phyloP scores from a whole-genome alignment of 1,140 invertebrate genomes.

The Platyscapa corneri region DNA sequence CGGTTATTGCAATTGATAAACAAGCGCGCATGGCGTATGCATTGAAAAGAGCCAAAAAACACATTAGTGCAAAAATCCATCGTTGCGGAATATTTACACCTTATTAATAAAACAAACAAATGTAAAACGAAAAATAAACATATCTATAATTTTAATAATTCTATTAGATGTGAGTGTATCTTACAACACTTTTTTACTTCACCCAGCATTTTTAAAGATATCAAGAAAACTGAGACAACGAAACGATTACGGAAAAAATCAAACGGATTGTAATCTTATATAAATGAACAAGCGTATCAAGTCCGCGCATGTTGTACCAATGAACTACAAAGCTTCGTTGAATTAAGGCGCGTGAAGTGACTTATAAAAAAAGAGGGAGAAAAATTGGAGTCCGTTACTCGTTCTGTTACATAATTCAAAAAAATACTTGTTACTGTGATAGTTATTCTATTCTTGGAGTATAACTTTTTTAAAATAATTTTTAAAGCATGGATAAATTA shows the following conservation, averaged over 20 bases:
- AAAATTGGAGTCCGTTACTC: constrained; percentile 20
- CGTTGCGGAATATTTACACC: constrained; percentile 82
- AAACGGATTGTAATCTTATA: constrained; percentile 4
- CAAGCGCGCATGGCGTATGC: constrained; percentile 93
- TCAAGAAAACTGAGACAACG: neutral
- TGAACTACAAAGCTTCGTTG: constrained; percentile 29
- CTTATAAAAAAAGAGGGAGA: constrained; percentile 8
- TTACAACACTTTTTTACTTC: constrained; percentile 45
- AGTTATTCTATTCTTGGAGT: too few species aligned
- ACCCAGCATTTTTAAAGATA: constrained; percentile 29
- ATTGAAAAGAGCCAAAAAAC: constrained; percentile 87
- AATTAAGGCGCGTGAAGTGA: constrained; percentile 7
- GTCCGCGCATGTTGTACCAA: constrained; percentile 31
- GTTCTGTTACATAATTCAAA: too few species aligned
- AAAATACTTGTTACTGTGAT: too few species aligned
- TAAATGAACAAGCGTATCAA: constrained; percentile 20
- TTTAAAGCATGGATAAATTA: too few species aligned
- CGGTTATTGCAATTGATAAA: constrained; percentile 91
- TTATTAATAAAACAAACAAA: constrained; percentile 59
- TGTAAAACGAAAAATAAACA: neutral
- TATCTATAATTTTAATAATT: neutral
- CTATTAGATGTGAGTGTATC: neutral
- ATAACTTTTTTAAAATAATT: too few species aligned
- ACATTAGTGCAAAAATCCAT: constrained; percentile 87
- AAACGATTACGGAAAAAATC: neutral